Base-by-base conservation (phyloP, 1,140 invertebrate genomes). In the Tetranychus cinnabarinus region DNA sequence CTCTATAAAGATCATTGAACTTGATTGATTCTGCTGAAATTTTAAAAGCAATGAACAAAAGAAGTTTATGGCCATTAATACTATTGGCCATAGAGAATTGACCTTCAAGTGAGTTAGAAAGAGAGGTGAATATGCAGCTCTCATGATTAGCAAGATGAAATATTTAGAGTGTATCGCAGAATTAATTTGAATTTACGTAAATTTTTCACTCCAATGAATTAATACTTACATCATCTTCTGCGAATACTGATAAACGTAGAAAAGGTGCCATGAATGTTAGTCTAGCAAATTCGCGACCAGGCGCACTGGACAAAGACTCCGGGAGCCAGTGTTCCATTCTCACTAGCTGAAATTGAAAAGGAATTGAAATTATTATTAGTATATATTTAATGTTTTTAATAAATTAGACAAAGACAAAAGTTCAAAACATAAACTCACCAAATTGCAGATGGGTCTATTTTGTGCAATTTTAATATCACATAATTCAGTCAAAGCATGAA, bases 221-320 rank as follows among this genome's bases (percentile, higher is more conserved):
- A 23, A 54, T 33, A 69, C 71, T 70, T 63, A 75, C 72, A 70
- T 90, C 86, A 71, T 96, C 91, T 71, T 95, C 89, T 39, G 85
- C 87, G 71, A 95, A 93, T 0, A 92, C 77, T 0, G 89, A 92
- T 0, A 93, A 78, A 10, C 80, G 81, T 35, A 96, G 75, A 70
- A 97, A 95, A 0, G 89, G 86, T 34, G 88, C 89, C 1, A 97
- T 76, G 66, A 82, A 90, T 39, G 86, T 85, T 3, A 82, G 80
- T 59, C 80, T 79, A 1, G 84, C 80, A 35, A 93, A 75, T 71
- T 95, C 89, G n/a, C 84, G 74, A 0, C 87, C 88, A 0, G 75
- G 76, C 1, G 80, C 82, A 35, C 78, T 78, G 0, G 84, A 69
- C 7, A 73, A 81, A 8, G 78, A 70, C n/a, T 80, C 78, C 0